These are phyloP conservation scores for Oedothorax gibbosus DNA, from an alignment of 1,140 invertebrate genomes.

Conservation along the genomic window DNA sequence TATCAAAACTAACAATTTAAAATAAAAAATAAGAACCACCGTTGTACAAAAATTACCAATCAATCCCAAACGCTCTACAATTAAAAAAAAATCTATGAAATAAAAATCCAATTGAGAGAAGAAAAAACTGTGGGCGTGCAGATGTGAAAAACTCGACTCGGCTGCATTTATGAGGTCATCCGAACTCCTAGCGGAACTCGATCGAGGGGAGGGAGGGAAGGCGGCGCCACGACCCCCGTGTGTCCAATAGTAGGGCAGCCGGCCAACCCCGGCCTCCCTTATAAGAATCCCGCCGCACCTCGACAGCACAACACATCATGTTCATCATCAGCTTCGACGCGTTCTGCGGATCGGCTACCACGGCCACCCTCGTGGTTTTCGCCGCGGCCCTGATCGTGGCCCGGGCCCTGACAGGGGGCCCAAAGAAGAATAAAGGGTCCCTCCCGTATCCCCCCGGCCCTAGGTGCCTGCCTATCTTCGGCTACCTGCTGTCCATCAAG, in stretches of 20 bases:
- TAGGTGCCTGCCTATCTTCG: conserved; percentile 83
- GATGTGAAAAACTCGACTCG: conserved; percentile 44
- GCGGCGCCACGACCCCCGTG: conserved; percentile 49
- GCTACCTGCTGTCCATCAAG: conserved; percentile 82
- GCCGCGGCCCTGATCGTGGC: not conserved
- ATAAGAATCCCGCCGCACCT: conserved; percentile 25
- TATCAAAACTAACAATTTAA: too few species aligned
- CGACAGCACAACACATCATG: not conserved
- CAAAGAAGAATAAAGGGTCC: not conserved
- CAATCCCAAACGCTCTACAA: too few species aligned
- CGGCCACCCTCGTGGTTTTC: conserved; percentile 4
- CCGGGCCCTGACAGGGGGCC: not conserved
- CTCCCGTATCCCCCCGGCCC: conserved; percentile 80
- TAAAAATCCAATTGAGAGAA: not conserved
- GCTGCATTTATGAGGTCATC: conserved; percentile 56
- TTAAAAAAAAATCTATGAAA: conserved; percentile 7
- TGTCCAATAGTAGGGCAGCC: conserved; percentile 60
- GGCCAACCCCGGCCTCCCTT: conserved; percentile 40
- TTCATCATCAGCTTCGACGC: not conserved
- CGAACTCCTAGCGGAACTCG: conserved; percentile 43
- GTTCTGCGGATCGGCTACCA: not conserved
- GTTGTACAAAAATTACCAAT: not conserved
- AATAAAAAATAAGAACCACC: too few species aligned
- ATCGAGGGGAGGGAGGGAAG: conserved; percentile 33
- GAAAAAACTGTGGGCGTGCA: conserved; percentile 51